Percentiles rank a stretch among this genome's conserved stretches.
phyloP scores from a whole-genome alignment of 2,888 invertebrate species.

The Deroplatys truncata region DNA sequence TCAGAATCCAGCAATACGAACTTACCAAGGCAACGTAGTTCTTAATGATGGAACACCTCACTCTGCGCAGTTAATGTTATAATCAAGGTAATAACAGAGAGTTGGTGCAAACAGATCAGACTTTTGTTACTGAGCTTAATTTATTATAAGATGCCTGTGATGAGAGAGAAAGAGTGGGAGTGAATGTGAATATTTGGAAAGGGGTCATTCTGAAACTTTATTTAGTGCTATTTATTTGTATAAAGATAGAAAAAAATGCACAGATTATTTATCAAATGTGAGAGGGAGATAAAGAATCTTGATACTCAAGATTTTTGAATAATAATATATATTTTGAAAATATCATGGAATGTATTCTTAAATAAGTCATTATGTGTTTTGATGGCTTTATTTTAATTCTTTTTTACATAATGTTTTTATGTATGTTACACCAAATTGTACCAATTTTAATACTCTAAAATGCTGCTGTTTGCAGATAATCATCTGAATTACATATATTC shows the following conservation, averaged over 20 bases:
- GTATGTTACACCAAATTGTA: too few species aligned
- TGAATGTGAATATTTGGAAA: not conserved
- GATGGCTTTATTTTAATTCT: too few species aligned
- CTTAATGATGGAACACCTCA: not conserved
- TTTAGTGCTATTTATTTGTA: not conserved
- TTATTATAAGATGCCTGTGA: not conserved
- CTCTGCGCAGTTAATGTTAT: not conserved
- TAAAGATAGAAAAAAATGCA: not conserved
- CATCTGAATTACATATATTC: too few species aligned
- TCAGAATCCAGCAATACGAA: not conserved
- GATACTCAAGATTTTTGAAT: not conserved
- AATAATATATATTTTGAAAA: not conserved
- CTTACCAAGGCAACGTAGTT: not conserved
- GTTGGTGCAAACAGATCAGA: not conserved
- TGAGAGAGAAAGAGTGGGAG: not conserved
- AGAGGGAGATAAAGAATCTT: not conserved
- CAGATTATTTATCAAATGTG: not conserved
- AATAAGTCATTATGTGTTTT: too few species aligned
- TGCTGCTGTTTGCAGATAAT: too few species aligned
- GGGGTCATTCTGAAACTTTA: not conserved
- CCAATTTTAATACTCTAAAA: too few species aligned
- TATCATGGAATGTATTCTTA: too few species aligned
- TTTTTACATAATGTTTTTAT: too few species aligned
- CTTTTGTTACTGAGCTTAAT: not conserved
- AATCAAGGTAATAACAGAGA: not conserved